These are phyloP conservation scores for Plodia interpunctella DNA, from an alignment of 1,140 invertebrate species.

Conservation along the genomic window DNA sequence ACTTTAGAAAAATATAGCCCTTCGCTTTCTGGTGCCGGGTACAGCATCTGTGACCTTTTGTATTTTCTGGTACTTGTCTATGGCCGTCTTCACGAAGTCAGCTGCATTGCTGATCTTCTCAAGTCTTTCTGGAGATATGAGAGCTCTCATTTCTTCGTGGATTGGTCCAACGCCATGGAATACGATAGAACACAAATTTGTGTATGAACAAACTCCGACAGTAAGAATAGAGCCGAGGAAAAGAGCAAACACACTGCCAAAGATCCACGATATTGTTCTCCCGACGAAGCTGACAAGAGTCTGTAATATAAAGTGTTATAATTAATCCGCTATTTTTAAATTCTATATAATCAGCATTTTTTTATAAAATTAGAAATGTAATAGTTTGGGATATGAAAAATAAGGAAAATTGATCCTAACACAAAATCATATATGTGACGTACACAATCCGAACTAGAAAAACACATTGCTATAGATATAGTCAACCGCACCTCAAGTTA, in stretches of 20 bases:
- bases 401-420: no score
- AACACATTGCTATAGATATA: no score
- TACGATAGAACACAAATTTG: slow-evolving; percentile 80
- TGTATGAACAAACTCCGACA: slow-evolving; percentile 80
- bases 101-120: slow-evolving; percentile 78
- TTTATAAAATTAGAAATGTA: no score
- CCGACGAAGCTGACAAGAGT: slow-evolving; percentile 56
- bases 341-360: no score
- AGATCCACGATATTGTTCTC: slow-evolving; percentile 47
- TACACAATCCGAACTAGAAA: no score
- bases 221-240: slow-evolving; percentile 78
- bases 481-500: no score
- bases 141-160: slow-evolving; percentile 66
- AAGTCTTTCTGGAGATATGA: slow-evolving; percentile 73
- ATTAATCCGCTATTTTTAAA: no score
- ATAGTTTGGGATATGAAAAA: no score
- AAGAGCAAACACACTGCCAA: slow-evolving; percentile 74
- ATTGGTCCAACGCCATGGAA: slow-evolving; percentile 76
- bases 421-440: no score
- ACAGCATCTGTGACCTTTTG: slow-evolving; percentile 51
- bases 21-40: slow-evolving; percentile 34
- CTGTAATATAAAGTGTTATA: slow-evolving; percentile 53
- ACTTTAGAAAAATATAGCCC: slow-evolving; percentile 26
- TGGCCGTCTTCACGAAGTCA: slow-evolving; percentile 79
- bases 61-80: slow-evolving; percentile 81